Evolutionary conservation across 2,888 invertebrate genomes (phyloP), one percentile per base, ranked within the genome.

Genomic region (Penaeus monodon): DNA sequence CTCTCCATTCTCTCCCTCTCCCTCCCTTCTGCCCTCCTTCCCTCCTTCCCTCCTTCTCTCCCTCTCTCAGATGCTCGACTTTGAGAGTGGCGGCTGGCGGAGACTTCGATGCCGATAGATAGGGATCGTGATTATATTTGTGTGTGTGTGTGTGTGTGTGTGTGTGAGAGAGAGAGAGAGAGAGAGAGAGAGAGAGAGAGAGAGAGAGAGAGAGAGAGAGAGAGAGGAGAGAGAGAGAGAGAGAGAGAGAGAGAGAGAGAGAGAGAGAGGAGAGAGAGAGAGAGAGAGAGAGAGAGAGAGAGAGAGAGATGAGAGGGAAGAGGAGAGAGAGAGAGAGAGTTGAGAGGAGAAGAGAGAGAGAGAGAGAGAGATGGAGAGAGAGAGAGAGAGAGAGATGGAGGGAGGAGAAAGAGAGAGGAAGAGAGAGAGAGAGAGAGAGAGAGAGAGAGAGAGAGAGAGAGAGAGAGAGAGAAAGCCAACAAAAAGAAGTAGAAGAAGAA

Each of bases 131-230:
- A 57, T 57, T 57, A 20, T 80, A 27, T 80, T 20, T 14, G 57
- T 79, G 57, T 63, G 57, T 57, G 57, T 79, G 57, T 64, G 38
- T 66, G 64, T 80, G 33, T 66, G 33, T 66, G 22, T 80, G 38
- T 66, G 63, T 63, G 29, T 24, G 63, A 1, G 29, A n/a, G 65
- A 66, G 65, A 80, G 64, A 65, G 65, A 29, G 80, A 27, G 38
- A 33, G 63, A 27, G 80, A 68, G 68, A 20, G 68, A 20, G 22
- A 17, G 29, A 17, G 20, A 17, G 20, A 29, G n/a, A 17, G 8
- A 68, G 68, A 17, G 8, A 68, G 20, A 17, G 8, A 68, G 68
- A 17, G 7, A 68, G 68, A 17, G 8, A 17, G 12, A 10, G 68
- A 12, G 68, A 7, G 8, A 17, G 8, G 29, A 17, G 8, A 17